Evolutionary conservation across 2,113 vertebrate genomes (phyloP).

Genomic region (Candoia aspera): DNA sequence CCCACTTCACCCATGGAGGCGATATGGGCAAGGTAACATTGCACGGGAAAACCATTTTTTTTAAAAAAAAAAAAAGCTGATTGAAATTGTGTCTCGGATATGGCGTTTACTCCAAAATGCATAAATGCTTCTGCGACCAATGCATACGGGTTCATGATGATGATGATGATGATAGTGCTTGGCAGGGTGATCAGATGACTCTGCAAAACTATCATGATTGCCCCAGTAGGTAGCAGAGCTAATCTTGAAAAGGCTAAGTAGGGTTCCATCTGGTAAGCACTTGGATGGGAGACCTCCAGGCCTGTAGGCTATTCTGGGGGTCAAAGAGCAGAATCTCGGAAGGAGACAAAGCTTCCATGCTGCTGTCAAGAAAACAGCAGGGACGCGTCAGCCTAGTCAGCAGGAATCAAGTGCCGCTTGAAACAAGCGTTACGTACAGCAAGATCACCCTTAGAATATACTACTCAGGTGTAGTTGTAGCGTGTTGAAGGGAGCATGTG

Average conservation of each 20-base stretch:
- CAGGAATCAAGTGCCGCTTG: neutral
- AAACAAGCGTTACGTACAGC: neutral
- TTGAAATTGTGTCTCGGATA: neutral
- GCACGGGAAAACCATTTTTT: too few relatives aligned
- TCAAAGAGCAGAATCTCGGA: neutral
- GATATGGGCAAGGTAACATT: conserved; percentile 89
- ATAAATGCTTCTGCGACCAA: neutral
- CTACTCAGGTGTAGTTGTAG: neutral
- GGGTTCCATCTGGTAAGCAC: neutral
- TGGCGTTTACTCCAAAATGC: neutral
- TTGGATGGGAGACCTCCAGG: neutral
- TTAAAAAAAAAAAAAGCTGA: neutral
- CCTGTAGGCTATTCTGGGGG: neutral
- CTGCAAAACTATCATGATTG: neutral
- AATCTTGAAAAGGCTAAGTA: neutral
- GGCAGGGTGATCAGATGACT: neutral
- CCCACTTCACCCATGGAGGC: conserved; percentile 92
- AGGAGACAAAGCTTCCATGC: neutral
- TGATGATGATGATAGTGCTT: neutral
- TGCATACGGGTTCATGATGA: neutral
- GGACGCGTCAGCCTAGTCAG: neutral
- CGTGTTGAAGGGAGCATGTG: neutral
- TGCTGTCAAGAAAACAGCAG: neutral
- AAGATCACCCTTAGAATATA: neutral
- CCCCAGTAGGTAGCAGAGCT: neutral